Conservation (phyloP, 1,140 invertebrate species). For the Bombus haemorrhoidalis region DNA sequence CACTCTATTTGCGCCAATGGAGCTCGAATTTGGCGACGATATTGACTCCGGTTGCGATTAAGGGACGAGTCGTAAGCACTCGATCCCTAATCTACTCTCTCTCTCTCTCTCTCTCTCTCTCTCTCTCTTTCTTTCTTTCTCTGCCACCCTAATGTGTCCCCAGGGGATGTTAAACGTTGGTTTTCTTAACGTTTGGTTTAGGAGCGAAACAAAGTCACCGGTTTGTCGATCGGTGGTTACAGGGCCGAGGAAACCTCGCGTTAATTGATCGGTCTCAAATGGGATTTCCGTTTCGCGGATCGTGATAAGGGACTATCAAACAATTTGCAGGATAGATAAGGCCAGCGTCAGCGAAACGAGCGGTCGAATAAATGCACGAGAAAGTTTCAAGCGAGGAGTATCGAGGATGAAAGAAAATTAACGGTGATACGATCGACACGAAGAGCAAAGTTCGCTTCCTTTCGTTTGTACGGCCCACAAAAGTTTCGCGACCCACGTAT, state of each 20-base stretch:
- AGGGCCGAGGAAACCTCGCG: neutral
- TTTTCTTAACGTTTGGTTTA: slow-evolving; percentile 19
- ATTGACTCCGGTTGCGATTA: slow-evolving; percentile 67
- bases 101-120: too few relatives aligned
- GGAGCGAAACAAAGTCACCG: slow-evolving; percentile 43
- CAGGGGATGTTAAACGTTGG: slow-evolving; percentile 54
- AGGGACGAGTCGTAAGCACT: slow-evolving; percentile 47
- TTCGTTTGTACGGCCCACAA: slow-evolving; percentile 6
- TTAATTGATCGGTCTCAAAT: slow-evolving; percentile 22
- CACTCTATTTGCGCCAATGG: slow-evolving; percentile 74
- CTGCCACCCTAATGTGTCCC: slow-evolving; percentile 62
- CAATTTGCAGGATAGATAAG: neutral
- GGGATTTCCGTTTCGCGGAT: neutral
- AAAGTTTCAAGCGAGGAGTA: neutral
- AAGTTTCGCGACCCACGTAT: slow-evolving; percentile 54
- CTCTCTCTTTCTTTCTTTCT: too few relatives aligned
- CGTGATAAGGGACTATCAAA: neutral
- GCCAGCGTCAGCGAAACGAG: neutral
- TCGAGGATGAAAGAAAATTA: slow-evolving; percentile 14
- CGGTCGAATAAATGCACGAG: slow-evolving; percentile 1
- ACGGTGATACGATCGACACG: slow-evolving; percentile 25
- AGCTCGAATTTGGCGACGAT: slow-evolving; percentile 67
- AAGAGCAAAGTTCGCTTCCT: slow-evolving; percentile 21
- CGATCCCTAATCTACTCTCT: neutral
- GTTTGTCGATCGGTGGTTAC: slow-evolving; percentile 4